These are phyloP conservation scores for Leucopsar rothschildi DNA, from an alignment of 2,113 vertebrate genomes.

Conservation along the genomic window DNA sequence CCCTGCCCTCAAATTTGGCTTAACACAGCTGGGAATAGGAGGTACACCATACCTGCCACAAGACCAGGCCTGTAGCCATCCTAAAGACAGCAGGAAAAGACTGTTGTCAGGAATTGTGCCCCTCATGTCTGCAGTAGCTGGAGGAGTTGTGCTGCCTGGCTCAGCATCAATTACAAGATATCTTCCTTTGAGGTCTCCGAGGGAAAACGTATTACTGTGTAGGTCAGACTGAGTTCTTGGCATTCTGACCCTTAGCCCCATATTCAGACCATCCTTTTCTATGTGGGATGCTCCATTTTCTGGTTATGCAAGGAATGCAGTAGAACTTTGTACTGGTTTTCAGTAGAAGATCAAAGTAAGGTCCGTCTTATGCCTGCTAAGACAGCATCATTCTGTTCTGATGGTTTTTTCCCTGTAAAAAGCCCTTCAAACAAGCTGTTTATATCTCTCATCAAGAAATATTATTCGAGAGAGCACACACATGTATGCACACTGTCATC, in stretches of 20 bases:
- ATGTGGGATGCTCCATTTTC: neutral
- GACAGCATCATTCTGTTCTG: neutral
- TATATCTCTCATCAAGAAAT: neutral
- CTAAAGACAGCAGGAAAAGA: neutral
- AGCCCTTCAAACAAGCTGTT: neutral
- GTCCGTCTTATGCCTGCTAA: neutral
- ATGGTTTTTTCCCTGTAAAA: neutral
- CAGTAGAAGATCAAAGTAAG: neutral
- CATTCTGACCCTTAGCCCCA: neutral
- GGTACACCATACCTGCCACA: neutral
- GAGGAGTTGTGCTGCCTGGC: neutral
- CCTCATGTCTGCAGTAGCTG: neutral
- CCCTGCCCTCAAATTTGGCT: neutral
- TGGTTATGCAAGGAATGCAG: neutral
- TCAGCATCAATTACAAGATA: neutral
- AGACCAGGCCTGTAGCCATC: neutral
- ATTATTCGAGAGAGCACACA: neutral
- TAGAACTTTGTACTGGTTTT: neutral
- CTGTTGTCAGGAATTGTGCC: neutral
- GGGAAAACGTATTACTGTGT: neutral
- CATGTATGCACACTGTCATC: neutral
- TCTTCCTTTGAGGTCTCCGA: neutral
- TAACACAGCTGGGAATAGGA: neutral
- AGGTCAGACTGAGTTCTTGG: neutral
- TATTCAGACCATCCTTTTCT: neutral